Conservation (phyloP, 1,140 invertebrate genomes). For the Macrocentrus cingulum region DNA sequence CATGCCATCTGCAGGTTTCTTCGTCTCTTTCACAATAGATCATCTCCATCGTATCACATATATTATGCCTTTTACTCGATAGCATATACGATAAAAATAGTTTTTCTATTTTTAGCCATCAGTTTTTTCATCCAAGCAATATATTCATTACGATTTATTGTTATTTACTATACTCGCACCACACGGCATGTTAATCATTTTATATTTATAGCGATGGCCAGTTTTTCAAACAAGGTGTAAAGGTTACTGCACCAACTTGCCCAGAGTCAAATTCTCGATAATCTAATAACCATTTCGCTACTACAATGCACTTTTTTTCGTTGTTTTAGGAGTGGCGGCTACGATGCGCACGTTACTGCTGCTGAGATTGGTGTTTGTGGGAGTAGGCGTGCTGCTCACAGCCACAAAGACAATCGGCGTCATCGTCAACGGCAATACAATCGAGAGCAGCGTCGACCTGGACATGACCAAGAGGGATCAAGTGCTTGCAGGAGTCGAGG, state of each 20-base stretch:
- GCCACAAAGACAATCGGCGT: conserved; percentile 39
- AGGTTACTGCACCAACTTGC: no score
- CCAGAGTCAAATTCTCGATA: no score
- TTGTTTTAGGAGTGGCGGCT: conserved; percentile 52
- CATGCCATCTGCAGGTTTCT: conserved; percentile 26
- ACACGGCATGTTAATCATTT: no score
- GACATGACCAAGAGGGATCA: conserved; percentile 36
- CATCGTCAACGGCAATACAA: conserved; percentile 27
- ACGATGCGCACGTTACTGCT: conserved; percentile 59
- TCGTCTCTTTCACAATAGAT: neutral
- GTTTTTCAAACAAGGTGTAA: no score
- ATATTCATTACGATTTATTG: no score
- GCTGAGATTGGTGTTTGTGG: conserved; percentile 54
- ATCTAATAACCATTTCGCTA: no score
- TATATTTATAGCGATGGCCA: no score
- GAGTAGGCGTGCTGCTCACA: conserved; percentile 53
- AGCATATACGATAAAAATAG: no score
- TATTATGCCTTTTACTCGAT: conserved; percentile 1
- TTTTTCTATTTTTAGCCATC: no score
- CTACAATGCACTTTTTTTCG: no score
- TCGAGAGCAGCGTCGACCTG: conserved; percentile 5
- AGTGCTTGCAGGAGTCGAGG: conserved; percentile 62
- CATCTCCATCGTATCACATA: conserved; percentile 8
- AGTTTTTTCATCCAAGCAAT: no score
- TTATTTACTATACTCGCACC: no score